phyloP scores from a whole-genome alignment of 2,797 vertebrate genomes.

The Lutjanus argentimaculatus region DNA sequence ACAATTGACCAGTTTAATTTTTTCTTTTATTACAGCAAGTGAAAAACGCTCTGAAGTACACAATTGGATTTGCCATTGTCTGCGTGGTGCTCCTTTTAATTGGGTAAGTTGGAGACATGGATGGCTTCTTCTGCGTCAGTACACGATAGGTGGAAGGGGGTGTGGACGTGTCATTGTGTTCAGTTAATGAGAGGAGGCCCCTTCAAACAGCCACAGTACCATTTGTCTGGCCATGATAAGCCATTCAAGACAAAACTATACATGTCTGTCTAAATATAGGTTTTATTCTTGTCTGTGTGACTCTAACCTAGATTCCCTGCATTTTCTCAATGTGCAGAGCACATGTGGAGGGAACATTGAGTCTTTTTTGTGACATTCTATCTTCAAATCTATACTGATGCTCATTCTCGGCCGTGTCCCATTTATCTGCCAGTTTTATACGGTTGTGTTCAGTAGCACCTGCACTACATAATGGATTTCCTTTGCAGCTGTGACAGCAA shows the following conservation, averaged over 20 bases:
- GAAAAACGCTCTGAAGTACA: constrained; percentile 95
- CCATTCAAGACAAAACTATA: constrained; percentile 26
- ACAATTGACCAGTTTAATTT: constrained; percentile 70
- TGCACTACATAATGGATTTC: constrained; percentile 74
- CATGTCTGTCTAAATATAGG: constrained; percentile 35
- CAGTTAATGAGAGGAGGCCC: constrained; percentile 65
- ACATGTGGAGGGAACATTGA: constrained; percentile 16
- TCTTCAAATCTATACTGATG: constrained; percentile 43
- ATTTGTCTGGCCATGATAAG: constrained; percentile 56
- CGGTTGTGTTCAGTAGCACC: constrained; percentile 51
- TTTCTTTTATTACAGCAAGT: constrained; percentile 91
- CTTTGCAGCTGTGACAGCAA: constrained; percentile 63
- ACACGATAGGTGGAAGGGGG: constrained; percentile 47
- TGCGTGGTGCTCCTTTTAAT: constrained; percentile 94
- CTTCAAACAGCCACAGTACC: constrained; percentile 51
- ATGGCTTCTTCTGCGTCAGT: constrained; percentile 58
- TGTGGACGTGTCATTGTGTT: constrained; percentile 62
- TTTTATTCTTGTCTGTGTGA: constrained; percentile 40
- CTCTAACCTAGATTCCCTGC: constrained; percentile 18
- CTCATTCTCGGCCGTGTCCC: constrained; percentile 39
- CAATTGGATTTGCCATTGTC: constrained; percentile 92
- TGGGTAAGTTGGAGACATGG: constrained; percentile 88
- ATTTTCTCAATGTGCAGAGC: constrained; percentile 14
- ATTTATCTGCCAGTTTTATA: constrained; percentile 59
- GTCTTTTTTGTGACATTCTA: constrained; percentile 20